phyloP scores from a whole-genome alignment of 2,113 vertebrate genomes.

The Centrocercus urophasianus region DNA sequence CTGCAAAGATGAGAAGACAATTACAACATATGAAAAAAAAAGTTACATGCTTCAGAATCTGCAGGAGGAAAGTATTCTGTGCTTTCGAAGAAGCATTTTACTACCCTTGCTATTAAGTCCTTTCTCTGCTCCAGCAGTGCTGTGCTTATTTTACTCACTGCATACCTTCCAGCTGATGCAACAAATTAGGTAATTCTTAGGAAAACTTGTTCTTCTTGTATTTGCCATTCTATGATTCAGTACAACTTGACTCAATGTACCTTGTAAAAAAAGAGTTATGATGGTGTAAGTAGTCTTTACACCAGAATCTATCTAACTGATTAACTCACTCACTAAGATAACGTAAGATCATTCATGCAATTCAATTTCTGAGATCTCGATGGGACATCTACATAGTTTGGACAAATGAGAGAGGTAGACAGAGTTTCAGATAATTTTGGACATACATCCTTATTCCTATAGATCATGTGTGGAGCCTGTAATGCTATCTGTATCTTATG shows the following conservation, averaged over 20 bases:
- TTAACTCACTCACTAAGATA: background rate
- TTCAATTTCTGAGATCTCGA: background rate
- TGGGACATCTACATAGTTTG: background rate
- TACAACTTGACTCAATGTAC: background rate
- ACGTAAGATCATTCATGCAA: background rate
- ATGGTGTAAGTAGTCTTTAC: rapidly evolving
- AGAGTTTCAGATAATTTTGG: background rate
- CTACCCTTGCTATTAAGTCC: background rate
- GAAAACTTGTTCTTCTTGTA: background rate
- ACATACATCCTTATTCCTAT: background rate
- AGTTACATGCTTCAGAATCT: background rate
- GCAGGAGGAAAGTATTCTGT: background rate
- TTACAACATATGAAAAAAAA: background rate
- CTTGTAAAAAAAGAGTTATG: background rate
- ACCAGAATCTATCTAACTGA: background rate
- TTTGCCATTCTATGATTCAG: rapidly evolving
- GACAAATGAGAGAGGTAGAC: background rate
- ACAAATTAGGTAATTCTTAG: background rate
- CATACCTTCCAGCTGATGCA: slow-evolving; percentile 8
- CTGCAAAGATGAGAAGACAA: background rate
- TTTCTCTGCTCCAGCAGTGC: background rate
- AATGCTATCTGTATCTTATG: background rate
- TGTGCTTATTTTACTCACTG: background rate
- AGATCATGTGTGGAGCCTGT: background rate
- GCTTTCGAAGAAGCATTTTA: background rate